Evolutionary conservation across 2,113 vertebrate genomes (phyloP).

Genomic region (Amia ocellicauda): DNA sequence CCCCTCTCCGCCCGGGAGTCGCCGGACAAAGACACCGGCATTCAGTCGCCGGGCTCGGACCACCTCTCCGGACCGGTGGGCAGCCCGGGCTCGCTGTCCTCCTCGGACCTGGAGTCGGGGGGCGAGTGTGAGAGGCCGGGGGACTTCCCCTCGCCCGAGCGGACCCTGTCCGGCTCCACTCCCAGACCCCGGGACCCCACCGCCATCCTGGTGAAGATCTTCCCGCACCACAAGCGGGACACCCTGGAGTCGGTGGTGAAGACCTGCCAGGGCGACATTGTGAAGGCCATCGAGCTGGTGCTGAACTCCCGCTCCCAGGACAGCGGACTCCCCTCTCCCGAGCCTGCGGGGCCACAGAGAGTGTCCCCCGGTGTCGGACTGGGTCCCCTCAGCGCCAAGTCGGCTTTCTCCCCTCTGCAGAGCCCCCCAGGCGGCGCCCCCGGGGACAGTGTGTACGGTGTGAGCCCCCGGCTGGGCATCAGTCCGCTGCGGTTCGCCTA

Average conservation of each 20-base stretch:
- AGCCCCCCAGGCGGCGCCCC: conserved; percentile 40
- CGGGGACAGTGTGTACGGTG: conserved; percentile 56
- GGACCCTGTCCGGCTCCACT: conserved; percentile 22
- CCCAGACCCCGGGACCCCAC: conserved; percentile 65
- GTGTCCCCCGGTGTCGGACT: conserved; percentile 49
- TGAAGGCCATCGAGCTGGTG: conserved; percentile 77
- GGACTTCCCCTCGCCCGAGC: conserved; percentile 38
- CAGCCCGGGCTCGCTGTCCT: conserved; percentile 67
- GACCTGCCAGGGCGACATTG: conserved; percentile 76
- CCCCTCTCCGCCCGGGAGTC: conserved; percentile 24
- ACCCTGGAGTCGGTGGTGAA: conserved; percentile 68
- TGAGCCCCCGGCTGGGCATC: conserved; percentile 68
- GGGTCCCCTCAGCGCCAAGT: conserved; percentile 59
- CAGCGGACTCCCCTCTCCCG: conserved; percentile 28
- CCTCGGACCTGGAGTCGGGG: conserved; percentile 78
- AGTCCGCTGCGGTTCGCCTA: conserved; percentile 71
- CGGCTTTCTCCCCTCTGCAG: conserved; percentile 76
- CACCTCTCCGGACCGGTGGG: conserved; percentile 62
- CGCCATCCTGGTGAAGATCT: conserved; percentile 78
- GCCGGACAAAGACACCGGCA: conserved; percentile 34
- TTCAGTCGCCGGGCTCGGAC: conserved; percentile 49
- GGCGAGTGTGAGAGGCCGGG: conserved; percentile 73
- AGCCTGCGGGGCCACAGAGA: conserved; percentile 38
- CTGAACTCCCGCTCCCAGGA: conserved; percentile 52
- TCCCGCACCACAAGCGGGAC: conserved; percentile 70